Evolutionary conservation across 2,888 invertebrate genomes (phyloP), one percentile per base, ranked within the genome.

Genomic region (Zaprionus obscuricornis): DNA sequence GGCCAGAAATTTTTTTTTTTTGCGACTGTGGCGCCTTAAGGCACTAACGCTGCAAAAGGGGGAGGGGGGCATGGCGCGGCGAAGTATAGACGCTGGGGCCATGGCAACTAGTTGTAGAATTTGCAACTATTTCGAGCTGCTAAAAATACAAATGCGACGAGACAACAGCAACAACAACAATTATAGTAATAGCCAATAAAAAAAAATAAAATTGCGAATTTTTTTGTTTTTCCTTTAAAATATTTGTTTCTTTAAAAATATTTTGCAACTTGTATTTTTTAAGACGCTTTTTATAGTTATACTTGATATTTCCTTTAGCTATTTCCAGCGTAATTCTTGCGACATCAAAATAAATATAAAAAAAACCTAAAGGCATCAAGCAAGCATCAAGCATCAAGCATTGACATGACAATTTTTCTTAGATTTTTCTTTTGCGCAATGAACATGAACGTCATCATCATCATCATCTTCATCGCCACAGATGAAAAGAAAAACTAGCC

Each of bases 1-100:
- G 67, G 72, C 64, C 75, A 79, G 63, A 78, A 65, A 66, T 58
- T 43, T 37, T 7, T n/a, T n/a, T 20, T 37, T n/a, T 37, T 37
- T n/a, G 20, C 37, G 10, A 13, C 10, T 3, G n/a, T 10, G 22
- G 29, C n/a, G n/a, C n/a, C n/a, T n/a, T n/a, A n/a, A n/a, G n/a
- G 10, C 14, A 43, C 27, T 20, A 36, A 27, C 24, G 26, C 18
- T 13, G 10, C 13, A 1, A 18, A 20, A 5, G 22, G 8, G 20
- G 10, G 14, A 31, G 39, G 22, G 22, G 34, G 27, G 2, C 17
- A 5, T 10, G 26, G 20, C 18, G 24, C 16, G 17, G 11, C 17
- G 10, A 26, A 33, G 11, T 31, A 37, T 1, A 18, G 14, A 18
- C 26, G n/a, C n/a, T n/a, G n/a, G n/a, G n/a, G n/a, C n/a, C 13